Evolutionary conservation across 2,113 vertebrate species (phyloP), one percentile per base, ranked within the genome.

Genomic region (Bostrychus sinensis): DNA sequence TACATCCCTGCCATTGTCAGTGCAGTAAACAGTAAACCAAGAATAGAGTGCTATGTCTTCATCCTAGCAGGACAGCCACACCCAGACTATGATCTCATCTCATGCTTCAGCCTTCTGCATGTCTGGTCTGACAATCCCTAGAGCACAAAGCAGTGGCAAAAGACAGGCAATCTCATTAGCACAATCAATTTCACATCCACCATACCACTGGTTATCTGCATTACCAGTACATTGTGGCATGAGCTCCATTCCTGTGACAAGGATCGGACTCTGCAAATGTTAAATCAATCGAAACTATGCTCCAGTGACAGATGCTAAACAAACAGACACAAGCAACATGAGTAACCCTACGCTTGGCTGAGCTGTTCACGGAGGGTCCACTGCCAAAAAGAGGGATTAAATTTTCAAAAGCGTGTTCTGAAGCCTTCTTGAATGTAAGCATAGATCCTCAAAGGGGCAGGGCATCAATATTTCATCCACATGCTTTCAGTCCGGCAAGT

Each of bases 31-130:
- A 59, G 51, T 26, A 67, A 65, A 60, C 57, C 20, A 56, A 25
- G 22, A 58, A 30, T 1, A 41, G 42, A 36, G 53, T 26, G 55
- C 46, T 63, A 50, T 16, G 53, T 61, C 38, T 69, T 62, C 59
- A 75, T 73, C 70, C 46, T 32, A 58, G 25, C 63, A 78, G 54
- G 30, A 17, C 65, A 6, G 82, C 86, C 87, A 86, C 89, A 82
- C 89, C 87, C 89, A 75, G 53, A 70, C 71, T 67, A 84, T 90
- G 89, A 90, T 81, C 72, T 88, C 81, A 90, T 81, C 72, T 88
- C 80, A 90, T 85, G 56, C 81, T 70, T 53, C 58, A 80, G 75
- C 72, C 74, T 67, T 75, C 54, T 68, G 71, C 59, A 50, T 42
- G 77, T 82, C 83, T 85, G 64, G 70, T 66, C 62, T 25, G 55